Evolutionary conservation across 2,888 invertebrate species (phyloP).

Genomic region (Dysmachus trigonus): DNA sequence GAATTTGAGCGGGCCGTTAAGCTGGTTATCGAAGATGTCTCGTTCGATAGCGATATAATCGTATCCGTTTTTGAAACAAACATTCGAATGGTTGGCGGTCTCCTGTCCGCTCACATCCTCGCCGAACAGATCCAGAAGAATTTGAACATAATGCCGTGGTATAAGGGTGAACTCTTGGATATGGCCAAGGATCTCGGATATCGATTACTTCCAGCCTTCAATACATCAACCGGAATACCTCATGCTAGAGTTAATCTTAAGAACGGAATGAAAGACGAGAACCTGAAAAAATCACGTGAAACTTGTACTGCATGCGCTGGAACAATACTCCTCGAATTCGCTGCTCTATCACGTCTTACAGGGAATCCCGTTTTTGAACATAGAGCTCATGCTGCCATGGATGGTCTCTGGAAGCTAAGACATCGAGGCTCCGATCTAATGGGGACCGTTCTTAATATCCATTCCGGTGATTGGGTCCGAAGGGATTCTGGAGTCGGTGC

Average conservation of each 20-base stretch:
- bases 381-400: constrained; percentile 96
- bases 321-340: constrained; percentile 97
- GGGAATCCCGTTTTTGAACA: constrained; percentile 93
- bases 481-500: constrained; percentile 98
- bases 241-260: constrained; percentile 92
- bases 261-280: constrained; percentile 81
- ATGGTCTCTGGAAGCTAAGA: constrained; percentile 92
- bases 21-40: constrained; percentile 84
- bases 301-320: constrained; percentile 99
- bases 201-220: constrained; percentile 95
- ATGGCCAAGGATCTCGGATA: constrained; percentile 94
- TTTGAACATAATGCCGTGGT: constrained; percentile 81
- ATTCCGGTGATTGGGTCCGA: constrained; percentile 97
- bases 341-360: constrained; percentile 90
- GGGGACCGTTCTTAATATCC: constrained; percentile 97
- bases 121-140: constrained; percentile 82
- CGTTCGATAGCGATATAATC: constrained; percentile 92
- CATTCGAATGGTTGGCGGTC: constrained; percentile 95
- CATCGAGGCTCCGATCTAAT: constrained; percentile 90
- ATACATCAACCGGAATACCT: constrained; percentile 96
- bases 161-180: constrained; percentile 83
- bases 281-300: constrained; percentile 79
- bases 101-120: constrained; percentile 91
- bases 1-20: constrained; percentile 94
- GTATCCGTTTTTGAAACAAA: constrained; percentile 99